phyloP scores from a whole-genome alignment of 1,140 invertebrate species.

The Apis laboriosa region DNA sequence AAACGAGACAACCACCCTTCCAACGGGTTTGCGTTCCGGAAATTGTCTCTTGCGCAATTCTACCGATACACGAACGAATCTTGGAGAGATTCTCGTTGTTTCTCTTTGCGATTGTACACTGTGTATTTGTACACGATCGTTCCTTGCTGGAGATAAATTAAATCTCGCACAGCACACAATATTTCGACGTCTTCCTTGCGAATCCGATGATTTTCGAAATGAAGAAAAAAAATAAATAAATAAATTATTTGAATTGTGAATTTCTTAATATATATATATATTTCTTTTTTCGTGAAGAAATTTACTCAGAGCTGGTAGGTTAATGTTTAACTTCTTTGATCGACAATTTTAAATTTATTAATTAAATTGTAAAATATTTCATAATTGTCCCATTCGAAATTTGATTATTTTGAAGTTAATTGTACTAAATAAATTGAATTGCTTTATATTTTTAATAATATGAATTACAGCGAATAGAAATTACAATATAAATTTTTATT shows the following conservation, averaged over 20 bases:
- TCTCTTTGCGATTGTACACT: background rate
- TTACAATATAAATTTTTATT: background rate
- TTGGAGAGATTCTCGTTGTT: background rate
- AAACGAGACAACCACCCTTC: background rate
- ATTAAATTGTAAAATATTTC: no score
- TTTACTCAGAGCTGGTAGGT: no score
- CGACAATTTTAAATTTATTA: no score
- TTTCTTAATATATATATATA: no score
- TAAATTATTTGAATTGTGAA: no score
- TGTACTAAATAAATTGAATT: background rate
- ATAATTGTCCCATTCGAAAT: no score
- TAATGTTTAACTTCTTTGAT: no score
- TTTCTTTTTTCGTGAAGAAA: no score
- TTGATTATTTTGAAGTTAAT: background rate
- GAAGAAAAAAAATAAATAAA: background rate
- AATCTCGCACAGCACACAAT: background rate
- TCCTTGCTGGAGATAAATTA: background rate
- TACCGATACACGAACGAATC: background rate
- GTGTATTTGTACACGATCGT: background rate
- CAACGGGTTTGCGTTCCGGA: background rate
- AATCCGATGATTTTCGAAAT: background rate
- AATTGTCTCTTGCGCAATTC: background rate
- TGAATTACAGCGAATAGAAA: background rate
- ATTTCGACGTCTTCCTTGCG: slow-evolving; percentile 5
- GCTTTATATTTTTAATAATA: accelerated